A percentile compares a stretch with the other conserved stretches of the same genome.
Conservation (phyloP, 2,888 invertebrate species). For the Andrena praecox region DNA sequence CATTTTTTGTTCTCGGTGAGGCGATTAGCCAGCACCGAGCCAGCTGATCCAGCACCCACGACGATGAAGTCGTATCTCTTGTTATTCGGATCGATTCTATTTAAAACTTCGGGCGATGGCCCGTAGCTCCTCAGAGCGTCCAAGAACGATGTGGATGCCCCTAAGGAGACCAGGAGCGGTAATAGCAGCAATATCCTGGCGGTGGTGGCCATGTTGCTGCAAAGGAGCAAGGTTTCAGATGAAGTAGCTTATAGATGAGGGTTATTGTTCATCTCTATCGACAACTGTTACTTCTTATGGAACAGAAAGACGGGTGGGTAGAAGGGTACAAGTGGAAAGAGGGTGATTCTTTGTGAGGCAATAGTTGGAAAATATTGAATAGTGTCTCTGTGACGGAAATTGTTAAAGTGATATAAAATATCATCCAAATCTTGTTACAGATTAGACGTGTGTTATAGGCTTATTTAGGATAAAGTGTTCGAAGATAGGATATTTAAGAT, state of each 20-base stretch:
- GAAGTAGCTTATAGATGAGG: background rate
- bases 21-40: constrained; percentile 90
- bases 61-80: constrained; percentile 88
- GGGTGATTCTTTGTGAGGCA: background rate
- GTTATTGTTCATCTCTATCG: background rate
- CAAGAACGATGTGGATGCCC: constrained; percentile 60
- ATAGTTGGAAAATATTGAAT: no score
- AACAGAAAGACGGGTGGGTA: background rate
- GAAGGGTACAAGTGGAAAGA: background rate
- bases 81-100: constrained; percentile 78
- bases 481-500: no score
- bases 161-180: background rate
- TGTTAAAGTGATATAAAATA: no score
- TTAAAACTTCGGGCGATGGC: constrained; percentile 62
- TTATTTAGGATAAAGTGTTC: no score
- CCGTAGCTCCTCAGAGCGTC: constrained; percentile 73
- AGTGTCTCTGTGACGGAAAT: no score
- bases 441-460: no score
- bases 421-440: no score
- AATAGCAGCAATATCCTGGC: background rate
- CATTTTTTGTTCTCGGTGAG: constrained; percentile 88
- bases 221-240: background rate
- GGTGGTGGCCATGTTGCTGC: constrained; percentile 18
- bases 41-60: constrained; percentile 90
- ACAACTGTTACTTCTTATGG: background rate